Evolutionary conservation across 2,888 invertebrate species (phyloP).

Genomic region (Bruchidius siliquastri): DNA sequence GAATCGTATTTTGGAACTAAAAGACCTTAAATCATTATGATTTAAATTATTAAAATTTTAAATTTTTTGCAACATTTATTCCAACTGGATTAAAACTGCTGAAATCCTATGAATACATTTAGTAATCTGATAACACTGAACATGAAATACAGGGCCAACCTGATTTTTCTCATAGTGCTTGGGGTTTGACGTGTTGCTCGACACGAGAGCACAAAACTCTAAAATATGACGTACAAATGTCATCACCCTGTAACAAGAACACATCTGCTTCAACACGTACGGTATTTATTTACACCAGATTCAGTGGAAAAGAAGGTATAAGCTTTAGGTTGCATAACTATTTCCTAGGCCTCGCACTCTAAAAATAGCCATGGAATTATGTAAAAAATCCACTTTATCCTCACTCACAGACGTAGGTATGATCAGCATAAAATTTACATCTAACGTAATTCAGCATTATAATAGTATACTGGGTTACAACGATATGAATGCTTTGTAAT

Average conservation of each 20-base stretch:
- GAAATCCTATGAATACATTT: too few species aligned
- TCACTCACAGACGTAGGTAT: neutral
- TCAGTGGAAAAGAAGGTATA: neutral
- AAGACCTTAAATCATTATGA: too few species aligned
- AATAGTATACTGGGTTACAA: neutral
- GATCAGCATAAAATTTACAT: neutral
- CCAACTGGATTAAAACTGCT: too few species aligned
- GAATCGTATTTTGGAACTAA: too few species aligned
- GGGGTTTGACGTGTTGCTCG: too few species aligned
- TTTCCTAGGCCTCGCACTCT: neutral
- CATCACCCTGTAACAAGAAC: neutral
- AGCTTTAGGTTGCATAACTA: neutral
- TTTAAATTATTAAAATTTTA: too few species aligned
- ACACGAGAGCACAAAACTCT: too few species aligned
- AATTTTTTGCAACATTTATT: too few species aligned
- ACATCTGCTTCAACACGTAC: neutral
- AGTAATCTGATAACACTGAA: too few species aligned
- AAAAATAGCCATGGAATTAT: neutral
- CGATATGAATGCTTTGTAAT: neutral
- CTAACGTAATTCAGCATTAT: too few species aligned
- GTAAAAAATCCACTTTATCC: neutral
- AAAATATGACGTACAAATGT: neutral
- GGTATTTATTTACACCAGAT: neutral
- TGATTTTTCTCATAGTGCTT: too few species aligned
- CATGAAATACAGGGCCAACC: too few species aligned